Base-by-base conservation (phyloP, 2,113 vertebrate genomes). In the Scophthalmus maximus region DNA sequence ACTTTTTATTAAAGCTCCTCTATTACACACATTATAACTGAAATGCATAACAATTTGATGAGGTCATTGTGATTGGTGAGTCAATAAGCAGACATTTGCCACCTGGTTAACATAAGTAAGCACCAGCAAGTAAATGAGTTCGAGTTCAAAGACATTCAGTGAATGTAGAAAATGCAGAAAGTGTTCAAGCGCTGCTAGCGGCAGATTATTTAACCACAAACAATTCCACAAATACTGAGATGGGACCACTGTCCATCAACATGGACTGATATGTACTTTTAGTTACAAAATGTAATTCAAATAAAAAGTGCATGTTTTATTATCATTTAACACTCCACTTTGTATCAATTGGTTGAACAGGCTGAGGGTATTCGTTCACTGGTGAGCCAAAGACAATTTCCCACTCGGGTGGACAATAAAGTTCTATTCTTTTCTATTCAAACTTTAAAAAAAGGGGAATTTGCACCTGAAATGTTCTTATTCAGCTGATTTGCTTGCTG, bases 41-140 rank as follows among this genome's bases (percentile, higher is more conserved):
- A 40, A 74, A 68, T 18, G 20, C n/a, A 25, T 2, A 55, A 68
- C 14, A 27, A 20, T 18, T 49, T 38, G 17, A 52, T 4, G 30
- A 32, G 17, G 17, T 47, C 20, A 46, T 15, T 2, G 15, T 59
- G 9, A 36, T 65, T 9, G 32, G 23, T 55, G 17, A 3, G 17
- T 8, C 4, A n/a, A 42, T 3, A 36, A 44, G 5, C 8, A 59
- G 20, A 36, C 27, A 57, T 56, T 50, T 26, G 2, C 1, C 17
- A 32, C 15, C 49, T 38, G 12, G 27, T 9, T 29, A 15, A 32
- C 10, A 5, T 30, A 60, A 34, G n/a, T n/a, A n/a, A n/a, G n/a
- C n/a, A n/a, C n/a, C n/a, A 36, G 34, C 4, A 12, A 42, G 49
- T 81, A 30, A 76, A 53, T 5, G n/a, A 44, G n/a, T 52, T 55